These are phyloP conservation scores for Luehdorfia chinensis DNA, from an alignment of 1,140 invertebrate species.

Conservation along the genomic window DNA sequence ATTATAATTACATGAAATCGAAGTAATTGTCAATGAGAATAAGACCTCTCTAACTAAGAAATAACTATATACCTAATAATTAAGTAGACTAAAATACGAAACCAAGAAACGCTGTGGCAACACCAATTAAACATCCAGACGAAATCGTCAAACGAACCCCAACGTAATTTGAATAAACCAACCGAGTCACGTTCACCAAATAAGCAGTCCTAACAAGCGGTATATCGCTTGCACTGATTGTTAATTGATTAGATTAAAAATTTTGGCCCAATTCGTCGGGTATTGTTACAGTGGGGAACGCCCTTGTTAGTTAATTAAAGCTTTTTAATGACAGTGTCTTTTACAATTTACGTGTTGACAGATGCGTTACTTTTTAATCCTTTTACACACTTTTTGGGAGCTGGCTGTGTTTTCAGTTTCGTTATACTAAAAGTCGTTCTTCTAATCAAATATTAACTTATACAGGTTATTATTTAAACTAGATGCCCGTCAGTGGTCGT, in stretches of 20 bases:
- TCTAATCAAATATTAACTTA: too few relatives aligned
- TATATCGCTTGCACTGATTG: constrained; percentile 75
- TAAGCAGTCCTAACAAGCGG: constrained; percentile 72
- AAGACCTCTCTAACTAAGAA: too few relatives aligned
- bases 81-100: constrained; percentile 6
- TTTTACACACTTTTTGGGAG: constrained; percentile 1
- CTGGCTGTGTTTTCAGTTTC: too few relatives aligned
- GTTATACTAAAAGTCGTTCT: too few relatives aligned
- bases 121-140: constrained; percentile 52
- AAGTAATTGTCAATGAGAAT: too few relatives aligned
- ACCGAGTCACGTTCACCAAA: constrained; percentile 70
- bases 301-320: constrained; percentile 57
- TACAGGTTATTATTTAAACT: too few relatives aligned
- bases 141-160: constrained; percentile 62
- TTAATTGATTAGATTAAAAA: constrained; percentile 77
- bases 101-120: constrained; percentile 32
- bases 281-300: constrained; percentile 57
- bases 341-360: constrained; percentile 66
- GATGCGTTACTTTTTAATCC: constrained; percentile 27
- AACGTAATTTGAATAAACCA: constrained; percentile 55
- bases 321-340: constrained; percentile 56
- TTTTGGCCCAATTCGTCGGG: constrained; percentile 58
- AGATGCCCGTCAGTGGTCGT: too few relatives aligned
- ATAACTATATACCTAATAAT: too few relatives aligned
- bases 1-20: too few relatives aligned